These are phyloP conservation scores for Drosophila tristis DNA, from an alignment of 1,140 invertebrate genomes.

Conservation along the genomic window DNA sequence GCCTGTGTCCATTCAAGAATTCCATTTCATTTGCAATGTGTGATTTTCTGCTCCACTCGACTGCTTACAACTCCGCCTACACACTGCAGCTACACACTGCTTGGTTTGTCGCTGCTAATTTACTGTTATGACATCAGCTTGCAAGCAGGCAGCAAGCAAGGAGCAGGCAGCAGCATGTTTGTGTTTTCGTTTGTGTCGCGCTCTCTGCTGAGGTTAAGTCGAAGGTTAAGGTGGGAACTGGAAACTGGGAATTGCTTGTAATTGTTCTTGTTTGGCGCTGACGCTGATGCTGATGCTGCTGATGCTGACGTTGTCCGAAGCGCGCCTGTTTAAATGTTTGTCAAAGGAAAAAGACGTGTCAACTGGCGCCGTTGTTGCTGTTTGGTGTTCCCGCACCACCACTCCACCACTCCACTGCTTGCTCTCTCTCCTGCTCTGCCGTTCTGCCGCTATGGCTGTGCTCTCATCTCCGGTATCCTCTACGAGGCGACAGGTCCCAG, in stretches of 20 bases:
- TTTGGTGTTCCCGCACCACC: constrained; percentile 9
- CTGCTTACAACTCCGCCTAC: no score
- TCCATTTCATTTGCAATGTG: no score
- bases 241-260: constrained; percentile 55
- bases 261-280: constrained; percentile 53
- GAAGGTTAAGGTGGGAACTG: constrained; percentile 48
- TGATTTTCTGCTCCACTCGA: no score
- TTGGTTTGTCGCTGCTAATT: constrained; percentile 42
- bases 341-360: constrained; percentile 73
- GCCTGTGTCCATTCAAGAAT: background rate
- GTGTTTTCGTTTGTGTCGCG: background rate
- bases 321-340: constrained; percentile 72
- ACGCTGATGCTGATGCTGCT: no score
- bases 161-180: background rate
- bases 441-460: background rate
- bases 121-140: constrained; percentile 71
- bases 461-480: background rate
- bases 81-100: no score
- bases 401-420: background rate
- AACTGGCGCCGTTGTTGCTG: constrained; percentile 55
- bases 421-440: background rate
- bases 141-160: background rate
- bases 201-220: constrained; percentile 20
- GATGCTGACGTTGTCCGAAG: constrained; percentile 14
- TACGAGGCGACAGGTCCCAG: constrained; percentile 34